phyloP scores from a whole-genome alignment of 1,140 invertebrate genomes.

The Zaprionus ghesquierei region DNA sequence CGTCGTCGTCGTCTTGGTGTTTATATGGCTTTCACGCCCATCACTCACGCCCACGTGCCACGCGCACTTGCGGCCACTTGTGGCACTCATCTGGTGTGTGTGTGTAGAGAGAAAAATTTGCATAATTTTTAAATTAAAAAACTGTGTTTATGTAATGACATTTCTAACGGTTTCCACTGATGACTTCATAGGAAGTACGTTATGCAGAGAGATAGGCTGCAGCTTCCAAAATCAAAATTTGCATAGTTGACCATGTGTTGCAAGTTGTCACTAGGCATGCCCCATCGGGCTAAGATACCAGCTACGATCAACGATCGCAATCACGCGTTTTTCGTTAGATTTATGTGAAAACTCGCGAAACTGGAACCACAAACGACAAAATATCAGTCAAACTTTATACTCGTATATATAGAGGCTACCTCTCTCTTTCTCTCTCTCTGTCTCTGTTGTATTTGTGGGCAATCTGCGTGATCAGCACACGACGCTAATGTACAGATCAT shows the following conservation, averaged over 20 bases:
- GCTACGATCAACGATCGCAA: neutral
- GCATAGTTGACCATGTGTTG: constrained; percentile 29
- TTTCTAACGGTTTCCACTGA: constrained; percentile 62
- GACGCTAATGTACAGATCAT: constrained; percentile 80
- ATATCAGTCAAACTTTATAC: constrained; percentile 56
- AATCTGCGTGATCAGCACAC: constrained; percentile 78
- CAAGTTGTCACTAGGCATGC: constrained; percentile 1
- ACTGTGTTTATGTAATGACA: constrained; percentile 70
- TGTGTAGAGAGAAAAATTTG: too few relatives aligned
- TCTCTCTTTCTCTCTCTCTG: neutral
- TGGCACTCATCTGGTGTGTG: neutral
- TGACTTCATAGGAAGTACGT: constrained; percentile 67
- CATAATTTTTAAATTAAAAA: constrained; percentile 77
- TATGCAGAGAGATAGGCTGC: neutral
- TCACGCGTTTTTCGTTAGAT: constrained; percentile 39
- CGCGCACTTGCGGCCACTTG: constrained; percentile 17
- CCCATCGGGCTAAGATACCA: neutral
- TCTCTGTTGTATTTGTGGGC: constrained; percentile 35
- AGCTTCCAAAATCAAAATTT: constrained; percentile 7
- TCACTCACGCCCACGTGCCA: constrained; percentile 59
- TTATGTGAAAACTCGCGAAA: constrained; percentile 44
- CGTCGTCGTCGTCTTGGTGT: constrained; percentile 31
- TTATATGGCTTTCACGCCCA: constrained; percentile 55
- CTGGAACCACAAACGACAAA: constrained; percentile 41
- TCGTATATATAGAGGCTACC: neutral